Base-by-base conservation (phyloP, 2,888 invertebrate genomes). In the Oligia latruncula region DNA sequence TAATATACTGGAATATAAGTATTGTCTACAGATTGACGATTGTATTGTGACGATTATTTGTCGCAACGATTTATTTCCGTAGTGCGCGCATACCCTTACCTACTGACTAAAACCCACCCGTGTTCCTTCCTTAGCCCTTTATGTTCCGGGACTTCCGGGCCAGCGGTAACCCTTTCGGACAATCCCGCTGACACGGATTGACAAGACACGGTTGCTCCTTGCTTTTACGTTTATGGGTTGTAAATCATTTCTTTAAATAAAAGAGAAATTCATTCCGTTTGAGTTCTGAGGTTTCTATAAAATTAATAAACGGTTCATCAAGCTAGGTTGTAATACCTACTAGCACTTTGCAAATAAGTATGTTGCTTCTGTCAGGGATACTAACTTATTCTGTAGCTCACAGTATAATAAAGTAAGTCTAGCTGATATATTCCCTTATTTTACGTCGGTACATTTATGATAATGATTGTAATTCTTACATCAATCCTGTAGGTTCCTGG, bases 401-500 rank as follows among this genome's bases (percentile, higher is more conserved):
- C 58, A 60, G 58, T 11, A 60, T 60, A 60, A n/a, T 60, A 60
- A 60, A 60, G n/a, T n/a, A n/a, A 58, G 29, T 23, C 13, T 8
- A 43, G 17, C 35, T 58, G n/a, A 11, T 60, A 29, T 40, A 20
- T 5, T 77, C 15, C 6, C n/a, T 49, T 46, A 35, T 4, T 43
- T 43, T 40, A 20, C 23, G 17, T 17, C 20, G 8, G 2, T 29
- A 23, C 6, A 67, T 15, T 23, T 40, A 60, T 66, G n/a, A 58
- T n/a, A 67, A 23, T 40, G 2, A 40, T 2, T 86, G n/a, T 71
- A 49, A 29, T 40, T 72, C 91, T 93, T 94, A 99, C 99, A 97
- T 98, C 98, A 23, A 99, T 95, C 90, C 98, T 98, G 95, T 99
- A 99, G 75, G 97, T 97, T 87, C 99, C 99, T 1, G 99, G 99